Percentiles rank a stretch among this genome's conserved stretches.
Conservation (phyloP, 2,797 vertebrate species). For the Schizothorax lantsangensis region DNA sequence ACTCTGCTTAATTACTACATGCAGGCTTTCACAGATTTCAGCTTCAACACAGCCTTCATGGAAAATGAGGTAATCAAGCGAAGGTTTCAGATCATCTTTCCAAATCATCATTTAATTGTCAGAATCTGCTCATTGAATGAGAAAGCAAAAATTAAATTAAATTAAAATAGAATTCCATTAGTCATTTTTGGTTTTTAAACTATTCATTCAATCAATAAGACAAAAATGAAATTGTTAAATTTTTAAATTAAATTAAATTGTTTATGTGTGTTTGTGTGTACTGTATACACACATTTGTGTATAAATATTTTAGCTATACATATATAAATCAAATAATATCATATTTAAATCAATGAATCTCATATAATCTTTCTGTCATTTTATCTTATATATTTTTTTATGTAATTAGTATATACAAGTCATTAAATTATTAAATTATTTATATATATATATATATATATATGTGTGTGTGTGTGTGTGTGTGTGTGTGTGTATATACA, state of each 20-base stretch:
- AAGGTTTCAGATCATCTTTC: constrained; percentile 16
- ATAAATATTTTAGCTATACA: neutral
- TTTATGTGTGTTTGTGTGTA: neutral
- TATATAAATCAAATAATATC: neutral
- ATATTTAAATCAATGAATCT: neutral
- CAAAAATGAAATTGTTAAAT: neutral
- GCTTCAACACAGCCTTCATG: neutral
- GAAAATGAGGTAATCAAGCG: constrained; percentile 26
- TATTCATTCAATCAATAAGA: neutral
- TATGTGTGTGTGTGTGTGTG: no score
- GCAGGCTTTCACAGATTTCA: constrained; percentile 1
- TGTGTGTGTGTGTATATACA: no score
- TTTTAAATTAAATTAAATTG: neutral
- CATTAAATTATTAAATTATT: neutral
- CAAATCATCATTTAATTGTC: neutral
- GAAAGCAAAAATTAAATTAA: neutral
- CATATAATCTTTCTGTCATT: neutral
- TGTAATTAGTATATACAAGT: no score
- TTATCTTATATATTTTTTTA: neutral
- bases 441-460: neutral
- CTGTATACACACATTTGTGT: neutral
- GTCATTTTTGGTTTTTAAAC: neutral
- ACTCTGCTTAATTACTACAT: constrained; percentile 53
- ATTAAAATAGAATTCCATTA: neutral
- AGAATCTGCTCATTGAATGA: neutral